A percentile compares a stretch with the other conserved stretches of the same genome.
Evolutionary conservation across 2,113 vertebrate species (phyloP).

Genomic region (Seriola aureovittata): DNA sequence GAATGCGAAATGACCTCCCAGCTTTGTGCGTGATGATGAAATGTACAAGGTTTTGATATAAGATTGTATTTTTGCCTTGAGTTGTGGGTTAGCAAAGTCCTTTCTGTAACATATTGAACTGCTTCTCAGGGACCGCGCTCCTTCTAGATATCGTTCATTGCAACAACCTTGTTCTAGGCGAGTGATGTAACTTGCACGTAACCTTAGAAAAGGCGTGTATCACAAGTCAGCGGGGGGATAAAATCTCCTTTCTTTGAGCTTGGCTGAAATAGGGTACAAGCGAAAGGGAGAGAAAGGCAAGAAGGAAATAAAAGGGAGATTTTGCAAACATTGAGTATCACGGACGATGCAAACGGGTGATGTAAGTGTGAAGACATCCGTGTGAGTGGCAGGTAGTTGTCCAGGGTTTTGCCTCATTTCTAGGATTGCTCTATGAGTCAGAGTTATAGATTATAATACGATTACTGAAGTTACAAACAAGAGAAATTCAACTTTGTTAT

Average conservation of each 20-base stretch:
- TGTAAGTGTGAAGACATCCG: constrained; percentile 78
- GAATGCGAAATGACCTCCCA: constrained; percentile 63
- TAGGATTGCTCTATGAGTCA: constrained; percentile 32
- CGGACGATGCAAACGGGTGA: constrained; percentile 71
- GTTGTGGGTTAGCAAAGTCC: constrained; percentile 64
- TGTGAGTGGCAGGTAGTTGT: constrained; percentile 75
- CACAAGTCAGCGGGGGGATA: constrained; percentile 75
- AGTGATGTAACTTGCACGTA: constrained; percentile 85
- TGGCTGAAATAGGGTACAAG: constrained; percentile 53
- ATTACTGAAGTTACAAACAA: constrained; percentile 60
- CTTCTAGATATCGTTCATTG: constrained; percentile 73
- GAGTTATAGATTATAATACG: constrained; percentile 20
- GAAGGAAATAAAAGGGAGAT: constrained; percentile 38
- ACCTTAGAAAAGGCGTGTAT: constrained; percentile 75
- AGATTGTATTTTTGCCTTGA: constrained; percentile 63
- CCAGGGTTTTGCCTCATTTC: constrained; percentile 66
- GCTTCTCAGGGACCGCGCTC: constrained; percentile 68
- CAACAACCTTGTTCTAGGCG: constrained; percentile 78
- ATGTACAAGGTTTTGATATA: constrained; percentile 50
- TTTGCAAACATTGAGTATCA: constrained; percentile 72
- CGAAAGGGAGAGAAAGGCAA: constrained; percentile 33
- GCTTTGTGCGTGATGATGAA: constrained; percentile 68
- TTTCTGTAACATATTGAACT: constrained; percentile 63
- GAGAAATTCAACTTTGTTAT: constrained; percentile 19
- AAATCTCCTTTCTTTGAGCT: constrained; percentile 81